Evolutionary conservation across 2,888 invertebrate species (phyloP).

Genomic region (Perizoma affinitatum): DNA sequence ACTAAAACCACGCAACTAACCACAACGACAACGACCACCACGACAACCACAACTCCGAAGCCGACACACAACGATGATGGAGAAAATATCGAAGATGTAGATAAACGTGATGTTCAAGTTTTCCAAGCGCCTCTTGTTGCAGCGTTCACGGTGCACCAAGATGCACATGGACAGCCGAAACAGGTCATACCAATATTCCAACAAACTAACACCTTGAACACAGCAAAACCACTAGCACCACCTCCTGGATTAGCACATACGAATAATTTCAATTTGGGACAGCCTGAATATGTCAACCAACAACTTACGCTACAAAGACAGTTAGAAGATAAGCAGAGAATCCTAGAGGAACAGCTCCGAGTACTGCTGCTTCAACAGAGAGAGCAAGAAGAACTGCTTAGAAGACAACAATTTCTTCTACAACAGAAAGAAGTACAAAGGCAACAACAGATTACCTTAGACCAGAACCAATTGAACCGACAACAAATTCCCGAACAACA

Average conservation of each 20-base stretch:
- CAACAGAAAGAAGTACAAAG: constrained; percentile 43
- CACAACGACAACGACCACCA: constrained; percentile 78
- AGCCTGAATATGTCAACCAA: constrained; percentile 63
- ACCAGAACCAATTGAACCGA: constrained; percentile 49
- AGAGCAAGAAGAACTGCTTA: constrained; percentile 87
- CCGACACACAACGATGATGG: constrained; percentile 88
- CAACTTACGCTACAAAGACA: constrained; percentile 73
- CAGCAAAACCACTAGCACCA: constrained; percentile 47
- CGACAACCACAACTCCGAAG: constrained; percentile 85
- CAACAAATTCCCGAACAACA: constrained; percentile 55
- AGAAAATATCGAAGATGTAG: constrained; percentile 87
- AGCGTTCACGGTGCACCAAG: constrained; percentile 94
- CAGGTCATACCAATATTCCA: constrained; percentile 90
- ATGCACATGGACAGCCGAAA: constrained; percentile 90
- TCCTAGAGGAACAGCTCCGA: constrained; percentile 88
- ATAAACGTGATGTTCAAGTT: constrained; percentile 89
- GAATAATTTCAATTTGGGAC: constrained; percentile 43
- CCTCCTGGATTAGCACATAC: constrained; percentile 46
- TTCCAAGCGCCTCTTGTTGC: constrained; percentile 92
- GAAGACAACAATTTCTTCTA: constrained; percentile 86
- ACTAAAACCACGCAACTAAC: constrained; percentile 52
- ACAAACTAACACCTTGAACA: constrained; percentile 59
- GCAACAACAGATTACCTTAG: constrained; percentile 56
- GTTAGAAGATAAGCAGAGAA: constrained; percentile 87
- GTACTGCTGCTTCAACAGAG: constrained; percentile 87